Percentiles rank a stretch among this genome's conserved stretches.
Conservation (phyloP, 2,797 vertebrate species). For the Rousettus madagascariensis region DNA sequence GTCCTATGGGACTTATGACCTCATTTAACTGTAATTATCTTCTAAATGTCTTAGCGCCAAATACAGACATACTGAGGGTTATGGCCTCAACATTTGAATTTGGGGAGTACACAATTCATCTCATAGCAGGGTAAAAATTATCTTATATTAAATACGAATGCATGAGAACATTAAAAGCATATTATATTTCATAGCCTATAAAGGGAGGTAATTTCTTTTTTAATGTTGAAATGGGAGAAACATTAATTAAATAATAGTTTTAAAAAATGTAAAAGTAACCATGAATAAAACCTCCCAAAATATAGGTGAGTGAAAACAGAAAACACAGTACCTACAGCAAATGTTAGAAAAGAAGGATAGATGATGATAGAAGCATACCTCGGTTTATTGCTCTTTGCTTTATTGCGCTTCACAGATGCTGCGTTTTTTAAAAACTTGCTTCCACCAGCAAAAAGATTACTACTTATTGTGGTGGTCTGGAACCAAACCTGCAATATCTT, state of each 20-base stretch:
- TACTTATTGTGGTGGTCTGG: neutral
- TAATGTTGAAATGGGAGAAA: neutral
- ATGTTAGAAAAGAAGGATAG: neutral
- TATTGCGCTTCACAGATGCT: neutral
- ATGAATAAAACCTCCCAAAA: slow-evolving; percentile 2
- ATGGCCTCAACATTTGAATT: neutral
- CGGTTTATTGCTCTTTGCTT: neutral
- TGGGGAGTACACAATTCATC: neutral
- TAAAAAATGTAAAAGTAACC: neutral
- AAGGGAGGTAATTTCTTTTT: neutral
- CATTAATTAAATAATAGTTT: neutral
- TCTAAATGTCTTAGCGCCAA: neutral
- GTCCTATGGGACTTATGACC: neutral
- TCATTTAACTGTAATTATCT: neutral
- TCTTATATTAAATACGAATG: neutral
- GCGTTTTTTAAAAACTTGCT: neutral
- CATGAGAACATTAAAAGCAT: neutral
- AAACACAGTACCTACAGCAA: neutral
- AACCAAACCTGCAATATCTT: neutral
- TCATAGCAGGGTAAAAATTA: neutral
- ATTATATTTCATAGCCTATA: neutral
- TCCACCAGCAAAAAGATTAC: neutral
- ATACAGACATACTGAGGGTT: neutral
- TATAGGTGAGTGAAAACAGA: neutral
- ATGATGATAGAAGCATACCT: neutral